Evolutionary conservation across 2,888 invertebrate species (phyloP), one percentile per base, ranked within the genome.

Genomic region (Cryptosula pallasiana): DNA sequence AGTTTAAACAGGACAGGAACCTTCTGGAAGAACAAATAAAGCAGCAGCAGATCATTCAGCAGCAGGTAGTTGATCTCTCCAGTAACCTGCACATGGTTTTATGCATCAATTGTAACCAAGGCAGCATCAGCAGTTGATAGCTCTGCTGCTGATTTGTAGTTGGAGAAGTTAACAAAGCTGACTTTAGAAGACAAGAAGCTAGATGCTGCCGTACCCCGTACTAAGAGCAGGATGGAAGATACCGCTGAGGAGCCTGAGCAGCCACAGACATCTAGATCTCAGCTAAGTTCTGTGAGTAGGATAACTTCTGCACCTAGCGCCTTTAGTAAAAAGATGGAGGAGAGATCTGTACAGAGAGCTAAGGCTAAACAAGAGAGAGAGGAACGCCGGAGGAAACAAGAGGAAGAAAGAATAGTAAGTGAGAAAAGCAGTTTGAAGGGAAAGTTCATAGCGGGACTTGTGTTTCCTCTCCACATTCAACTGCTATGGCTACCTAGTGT

Each of bases 321-420:
- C 13, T 54, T 54, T 29, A 70, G 70, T 70, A 20, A 70, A 82
- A 82, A 78, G 55, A 83, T 84, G 82, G 82, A 83, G 57, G 80
- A 81, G 3, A 75, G 83, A 73, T 78, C 83, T 16, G 78, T 78
- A 1, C 80, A 82, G 71, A 76, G 84, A 73, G 78, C 79, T 1
- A 75, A 76, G 71, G 57, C 79, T 16, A 84, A 82, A 74, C 78
- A 78, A 58, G 83, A 84, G 72, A 75, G 84, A 63, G 84, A 84
- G 71, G 81, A 80, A 69, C 80, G 76, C 71, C 76, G 77, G 63
- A 76, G 78, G 71, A 73, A 78, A 72, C 78, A 75, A 32, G 83
- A 83, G 71, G 79, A 81, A 35, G 81, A 83, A 73, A 79, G 75
- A 77, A 71, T 82, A 77, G 83, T 82, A 73, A 73, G 76, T 75